Evolutionary conservation across 1,140 invertebrate genomes (phyloP), one percentile per base, ranked within the genome.

Genomic region (Heliconius melpomene): DNA sequence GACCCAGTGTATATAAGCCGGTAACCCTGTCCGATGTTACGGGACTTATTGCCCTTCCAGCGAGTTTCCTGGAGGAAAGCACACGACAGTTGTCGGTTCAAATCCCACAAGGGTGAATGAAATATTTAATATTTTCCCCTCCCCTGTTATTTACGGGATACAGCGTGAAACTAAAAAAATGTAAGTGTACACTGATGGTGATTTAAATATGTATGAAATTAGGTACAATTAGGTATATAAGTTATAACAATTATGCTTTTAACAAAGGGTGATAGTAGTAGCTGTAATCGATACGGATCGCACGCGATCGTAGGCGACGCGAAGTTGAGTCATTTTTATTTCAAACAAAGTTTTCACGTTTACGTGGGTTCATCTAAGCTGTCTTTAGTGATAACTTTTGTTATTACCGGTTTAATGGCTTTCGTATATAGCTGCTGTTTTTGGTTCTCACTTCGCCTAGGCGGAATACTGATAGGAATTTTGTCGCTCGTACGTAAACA

Each of bases 401-500:
- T 57, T 57, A 23, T n/a, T 57, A 57, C n/a, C 54, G 54, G 7
- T 66, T 29, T 16, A 73, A 94, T 94, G 92, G 91, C 89, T 60
- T 83, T 94, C 16, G 90, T 94, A 9, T 94, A 94, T 78, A 94
- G 90, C 82, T 94, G 88, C 80, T 94, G 92, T 75, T 94, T 94
- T 86, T 93, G 90, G 89, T 94, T 93, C 86, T 94, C 92, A 13
- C 80, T 94, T 18, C 86, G 92, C 40, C 86, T 94, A 29, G 91
- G 90, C 36, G 92, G 90, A 46, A 91, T 94, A 82, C 74, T 94
- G 3, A 93, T 92, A 72, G 89, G 87, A 36, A 70, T 88, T 74
- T 90, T 89, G 83, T 93, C 90, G 75, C 79, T 89, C 50, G 92
- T 94, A 87, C 74, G 84, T 81, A 13, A 6, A 66, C 5, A 1